These are phyloP conservation scores for Scleropages formosus DNA, from an alignment of 2,797 vertebrate genomes.

Conservation along the genomic window DNA sequence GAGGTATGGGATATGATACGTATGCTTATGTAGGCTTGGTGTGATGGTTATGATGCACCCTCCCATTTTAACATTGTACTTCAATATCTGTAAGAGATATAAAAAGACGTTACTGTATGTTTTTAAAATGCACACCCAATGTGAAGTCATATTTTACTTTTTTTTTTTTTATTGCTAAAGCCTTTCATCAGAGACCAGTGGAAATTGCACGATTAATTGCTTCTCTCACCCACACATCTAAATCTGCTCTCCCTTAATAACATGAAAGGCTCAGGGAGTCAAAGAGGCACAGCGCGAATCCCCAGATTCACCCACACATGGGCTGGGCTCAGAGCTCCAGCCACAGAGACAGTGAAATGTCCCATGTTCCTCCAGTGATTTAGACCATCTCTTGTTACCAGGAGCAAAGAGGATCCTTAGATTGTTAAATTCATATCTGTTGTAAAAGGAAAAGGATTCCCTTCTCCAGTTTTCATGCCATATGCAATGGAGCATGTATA, in stretches of 20 bases:
- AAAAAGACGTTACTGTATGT: neutral
- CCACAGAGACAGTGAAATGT: neutral
- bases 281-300: constrained; percentile 4
- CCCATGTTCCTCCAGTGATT: neutral
- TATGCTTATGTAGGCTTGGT: no score
- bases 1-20: no score
- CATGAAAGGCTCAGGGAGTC: constrained; percentile 17
- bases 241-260: constrained; percentile 7
- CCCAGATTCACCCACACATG: neutral
- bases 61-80: no score
- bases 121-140: neutral
- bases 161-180: constrained; percentile 2
- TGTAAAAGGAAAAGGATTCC: neutral
- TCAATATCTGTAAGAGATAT: no score
- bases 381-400: neutral
- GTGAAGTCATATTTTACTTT: constrained; percentile 16
- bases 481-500: constrained; percentile 74
- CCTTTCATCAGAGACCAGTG: constrained; percentile 23
- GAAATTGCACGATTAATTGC: constrained; percentile 22
- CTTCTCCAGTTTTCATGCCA: constrained; percentile 63
- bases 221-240: constrained; percentile 18
- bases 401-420: neutral
- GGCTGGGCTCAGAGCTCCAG: neutral
- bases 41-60: no score
- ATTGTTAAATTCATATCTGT: neutral